phyloP scores from a whole-genome alignment of 2,888 invertebrate genomes.

The Fragum whitleyi region DNA sequence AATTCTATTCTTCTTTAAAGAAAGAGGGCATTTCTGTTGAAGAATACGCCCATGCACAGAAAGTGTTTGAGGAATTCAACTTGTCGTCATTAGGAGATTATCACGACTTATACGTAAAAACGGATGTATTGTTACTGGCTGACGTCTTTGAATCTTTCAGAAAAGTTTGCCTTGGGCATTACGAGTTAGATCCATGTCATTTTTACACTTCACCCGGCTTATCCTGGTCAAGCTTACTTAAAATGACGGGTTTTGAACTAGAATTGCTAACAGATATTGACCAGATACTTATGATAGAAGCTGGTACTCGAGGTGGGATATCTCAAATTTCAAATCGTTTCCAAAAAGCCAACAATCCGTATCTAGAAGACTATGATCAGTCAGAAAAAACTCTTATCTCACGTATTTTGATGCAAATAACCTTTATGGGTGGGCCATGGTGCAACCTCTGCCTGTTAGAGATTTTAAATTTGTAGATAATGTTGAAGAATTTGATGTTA shows the following conservation, averaged over 20 bases:
- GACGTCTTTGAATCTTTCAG: conserved; percentile 43
- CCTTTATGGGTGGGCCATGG: conserved; percentile 35
- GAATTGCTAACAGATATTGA: conserved; percentile 43
- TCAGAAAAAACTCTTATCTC: conserved; percentile 30
- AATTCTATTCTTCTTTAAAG: conserved; percentile 36
- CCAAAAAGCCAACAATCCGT: conserved; percentile 48
- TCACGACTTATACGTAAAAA: conserved; percentile 44
- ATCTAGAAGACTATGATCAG: conserved; percentile 38
- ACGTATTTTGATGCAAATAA: conserved; percentile 50
- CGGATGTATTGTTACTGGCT: conserved; percentile 35
- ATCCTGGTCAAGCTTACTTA: conserved; percentile 35
- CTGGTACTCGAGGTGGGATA: conserved; percentile 42
- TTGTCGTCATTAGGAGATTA: conserved; percentile 33
- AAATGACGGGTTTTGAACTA: conserved; percentile 34
- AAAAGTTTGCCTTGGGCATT: conserved; percentile 43
- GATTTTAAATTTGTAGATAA: conserved; percentile 24
- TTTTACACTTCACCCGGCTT: conserved; percentile 52
- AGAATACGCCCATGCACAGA: conserved; percentile 41
- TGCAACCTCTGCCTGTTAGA: conserved; percentile 26
- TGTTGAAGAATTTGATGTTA: conserved; percentile 26
- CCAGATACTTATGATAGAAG: conserved; percentile 29
- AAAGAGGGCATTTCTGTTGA: conserved; percentile 31
- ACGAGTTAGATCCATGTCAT: conserved; percentile 45
- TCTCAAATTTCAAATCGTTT: conserved; percentile 45
- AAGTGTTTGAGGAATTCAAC: conserved; percentile 30